Percentiles rank a stretch among this genome's conserved stretches.
phyloP scores from a whole-genome alignment of 1,140 invertebrate genomes.

The Aplysia californica region DNA sequence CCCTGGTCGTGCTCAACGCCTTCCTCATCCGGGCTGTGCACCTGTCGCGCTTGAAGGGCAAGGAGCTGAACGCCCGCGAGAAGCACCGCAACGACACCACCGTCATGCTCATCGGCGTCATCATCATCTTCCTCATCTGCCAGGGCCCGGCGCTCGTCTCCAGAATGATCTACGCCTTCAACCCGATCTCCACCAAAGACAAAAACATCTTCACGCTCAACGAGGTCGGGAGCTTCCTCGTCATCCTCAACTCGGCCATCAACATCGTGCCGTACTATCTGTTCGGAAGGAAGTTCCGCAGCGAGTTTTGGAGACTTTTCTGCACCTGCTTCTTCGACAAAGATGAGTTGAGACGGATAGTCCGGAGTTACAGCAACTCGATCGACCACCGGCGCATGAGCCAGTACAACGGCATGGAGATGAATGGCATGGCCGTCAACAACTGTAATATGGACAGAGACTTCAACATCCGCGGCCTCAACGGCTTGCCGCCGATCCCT shows the following conservation, averaged over 20 bases:
- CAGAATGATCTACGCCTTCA: slow-evolving; percentile 63
- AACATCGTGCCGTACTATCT: slow-evolving; percentile 69
- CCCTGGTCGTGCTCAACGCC: slow-evolving; percentile 61
- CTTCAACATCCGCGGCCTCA: too few species aligned
- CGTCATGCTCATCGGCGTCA: slow-evolving; percentile 66
- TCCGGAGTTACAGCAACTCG: slow-evolving; percentile 49
- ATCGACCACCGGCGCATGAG: slow-evolving; percentile 46
- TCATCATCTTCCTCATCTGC: slow-evolving; percentile 66
- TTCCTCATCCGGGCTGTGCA: slow-evolving; percentile 65
- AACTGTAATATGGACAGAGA: not conserved
- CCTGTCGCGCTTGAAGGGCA: slow-evolving; percentile 56
- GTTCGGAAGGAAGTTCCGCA: slow-evolving; percentile 63
- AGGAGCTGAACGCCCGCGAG: slow-evolving; percentile 60
- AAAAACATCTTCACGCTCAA: slow-evolving; percentile 51
- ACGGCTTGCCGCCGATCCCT: not conserved
- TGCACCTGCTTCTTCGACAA: slow-evolving; percentile 59
- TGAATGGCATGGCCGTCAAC: slow-evolving; percentile 31
- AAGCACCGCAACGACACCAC: slow-evolving; percentile 66
- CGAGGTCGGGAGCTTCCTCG: slow-evolving; percentile 64
- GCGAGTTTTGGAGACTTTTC: slow-evolving; percentile 62
- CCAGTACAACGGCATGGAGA: slow-evolving; percentile 39
- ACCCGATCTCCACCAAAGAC: slow-evolving; percentile 32
- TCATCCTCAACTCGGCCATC: slow-evolving; percentile 65
- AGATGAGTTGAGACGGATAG: slow-evolving; percentile 46
- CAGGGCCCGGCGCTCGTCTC: slow-evolving; percentile 65